These are phyloP conservation scores for Hymenopus coronatus DNA, from an alignment of 2,888 invertebrate species.

Conservation along the genomic window DNA sequence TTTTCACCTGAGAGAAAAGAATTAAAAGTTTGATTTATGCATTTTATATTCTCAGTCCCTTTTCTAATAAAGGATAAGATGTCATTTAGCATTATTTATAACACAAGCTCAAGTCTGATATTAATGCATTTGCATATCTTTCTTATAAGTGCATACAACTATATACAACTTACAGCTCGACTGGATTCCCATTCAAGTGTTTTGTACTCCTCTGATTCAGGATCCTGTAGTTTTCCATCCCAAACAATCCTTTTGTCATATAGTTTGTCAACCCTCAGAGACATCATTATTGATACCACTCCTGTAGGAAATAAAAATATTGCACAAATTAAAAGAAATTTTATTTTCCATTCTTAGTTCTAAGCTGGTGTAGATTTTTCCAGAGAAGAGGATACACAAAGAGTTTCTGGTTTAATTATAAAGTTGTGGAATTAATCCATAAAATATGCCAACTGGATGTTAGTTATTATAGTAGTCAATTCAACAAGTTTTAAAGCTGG, in stretches of 20 bases:
- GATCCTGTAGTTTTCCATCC: conserved; percentile 70
- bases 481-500: too few species aligned
- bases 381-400: background rate
- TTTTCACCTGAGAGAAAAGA: too few species aligned
- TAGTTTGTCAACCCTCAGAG: conserved; percentile 76
- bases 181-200: conserved; percentile 81
- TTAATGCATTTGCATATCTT: background rate
- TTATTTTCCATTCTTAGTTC: background rate
- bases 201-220: conserved; percentile 75
- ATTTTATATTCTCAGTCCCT: too few species aligned
- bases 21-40: too few species aligned
- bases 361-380: background rate
- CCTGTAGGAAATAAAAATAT: conserved; percentile 42
- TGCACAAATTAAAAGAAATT: background rate
- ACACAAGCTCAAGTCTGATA: too few species aligned
- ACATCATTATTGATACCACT: conserved; percentile 74
- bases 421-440: too few species aligned
- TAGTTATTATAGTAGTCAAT: too few species aligned
- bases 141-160: too few species aligned
- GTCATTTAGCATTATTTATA: too few species aligned
- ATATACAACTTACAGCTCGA: conserved; percentile 68
- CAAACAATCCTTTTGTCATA: conserved; percentile 78
- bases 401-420: too few species aligned
- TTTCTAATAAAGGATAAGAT: too few species aligned
- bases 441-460: too few species aligned